These are phyloP conservation scores for Nannobrachium achirus DNA, from an alignment of 2,113 vertebrate genomes.

Conservation along the genomic window DNA sequence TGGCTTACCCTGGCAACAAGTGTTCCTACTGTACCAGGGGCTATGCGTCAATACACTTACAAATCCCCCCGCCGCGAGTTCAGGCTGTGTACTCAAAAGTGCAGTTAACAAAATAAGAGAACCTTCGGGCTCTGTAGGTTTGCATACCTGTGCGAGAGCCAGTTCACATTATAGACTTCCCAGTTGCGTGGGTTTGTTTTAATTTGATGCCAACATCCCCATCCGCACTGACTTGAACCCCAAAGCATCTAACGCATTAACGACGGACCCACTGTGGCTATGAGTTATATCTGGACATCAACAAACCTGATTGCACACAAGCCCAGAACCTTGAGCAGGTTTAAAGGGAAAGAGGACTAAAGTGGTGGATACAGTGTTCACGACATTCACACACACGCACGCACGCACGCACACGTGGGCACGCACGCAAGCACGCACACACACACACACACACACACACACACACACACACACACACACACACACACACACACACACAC, in stretches of 20 bases:
- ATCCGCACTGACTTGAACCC: neutral
- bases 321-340: slow-evolving; percentile 53
- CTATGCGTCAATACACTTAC: slow-evolving; percentile 13
- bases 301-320: slow-evolving; percentile 57
- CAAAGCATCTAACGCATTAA: slow-evolving; percentile 3
- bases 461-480: too few species aligned
- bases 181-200: slow-evolving; percentile 7
- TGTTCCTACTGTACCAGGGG: slow-evolving; percentile 4
- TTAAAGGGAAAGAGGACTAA: slow-evolving; percentile 58
- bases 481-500: neutral
- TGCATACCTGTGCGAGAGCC: neutral
- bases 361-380: slow-evolving; percentile 15
- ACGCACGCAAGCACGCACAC: too few species aligned
- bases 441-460: too few species aligned
- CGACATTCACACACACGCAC: neutral
- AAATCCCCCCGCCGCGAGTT: neutral
- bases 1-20: neutral
- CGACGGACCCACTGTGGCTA: too few species aligned
- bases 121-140: neutral
- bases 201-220: neutral
- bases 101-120: neutral
- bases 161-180: slow-evolving; percentile 20
- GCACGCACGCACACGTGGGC: too few species aligned
- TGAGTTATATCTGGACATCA: slow-evolving; percentile 15
- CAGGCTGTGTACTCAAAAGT: neutral